phyloP scores from a whole-genome alignment of 1,140 invertebrate genomes.

The Papilio dardanus region DNA sequence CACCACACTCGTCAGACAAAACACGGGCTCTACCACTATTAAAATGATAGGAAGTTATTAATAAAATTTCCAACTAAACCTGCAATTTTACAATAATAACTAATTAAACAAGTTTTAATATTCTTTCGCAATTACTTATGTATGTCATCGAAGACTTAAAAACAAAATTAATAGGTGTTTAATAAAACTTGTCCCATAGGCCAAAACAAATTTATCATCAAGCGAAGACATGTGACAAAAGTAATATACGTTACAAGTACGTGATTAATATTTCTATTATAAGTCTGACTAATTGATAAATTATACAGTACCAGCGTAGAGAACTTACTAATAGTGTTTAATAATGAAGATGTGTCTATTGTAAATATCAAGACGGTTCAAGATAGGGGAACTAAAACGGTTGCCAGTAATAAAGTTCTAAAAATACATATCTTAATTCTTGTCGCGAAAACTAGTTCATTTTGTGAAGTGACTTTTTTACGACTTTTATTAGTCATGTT shows the following conservation, averaged over 20 bases:
- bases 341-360: constrained; percentile 36
- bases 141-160: not conserved
- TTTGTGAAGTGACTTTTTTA: constrained; percentile 1
- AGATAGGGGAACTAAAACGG: not conserved
- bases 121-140: not conserved
- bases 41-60: not conserved
- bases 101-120: not conserved
- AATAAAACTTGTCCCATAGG: not conserved
- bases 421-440: constrained; percentile 8
- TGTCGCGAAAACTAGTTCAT: constrained; percentile 17
- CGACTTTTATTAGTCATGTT: constrained; percentile 17
- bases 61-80: not conserved
- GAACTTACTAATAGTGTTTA: constrained; percentile 41
- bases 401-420: constrained; percentile 18
- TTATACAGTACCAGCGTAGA: constrained; percentile 54
- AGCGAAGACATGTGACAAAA: constrained; percentile 6
- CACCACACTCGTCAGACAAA: too few relatives aligned
- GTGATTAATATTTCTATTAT: constrained; percentile 42
- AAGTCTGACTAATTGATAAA: constrained; percentile 48
- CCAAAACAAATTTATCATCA: constrained; percentile 7
- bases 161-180: not conserved
- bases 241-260: not conserved
- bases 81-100: not conserved
- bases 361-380: constrained; percentile 18
- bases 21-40: too few relatives aligned